These are phyloP conservation scores for Agonum fuliginosum DNA, from an alignment of 2,888 invertebrate genomes.

Conservation along the genomic window DNA sequence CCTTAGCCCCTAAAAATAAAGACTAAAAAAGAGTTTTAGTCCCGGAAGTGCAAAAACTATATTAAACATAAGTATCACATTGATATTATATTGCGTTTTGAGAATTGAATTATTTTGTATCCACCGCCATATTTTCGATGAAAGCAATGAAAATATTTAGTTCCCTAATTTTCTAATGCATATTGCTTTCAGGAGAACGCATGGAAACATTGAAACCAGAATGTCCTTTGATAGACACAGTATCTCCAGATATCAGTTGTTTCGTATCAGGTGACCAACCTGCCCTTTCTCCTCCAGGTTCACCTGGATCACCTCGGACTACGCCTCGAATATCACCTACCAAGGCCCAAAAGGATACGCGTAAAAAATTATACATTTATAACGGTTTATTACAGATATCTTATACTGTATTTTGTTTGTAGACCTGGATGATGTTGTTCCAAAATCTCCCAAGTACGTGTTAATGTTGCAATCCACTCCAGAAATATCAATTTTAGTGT, in stretches of 20 bases:
- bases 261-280: constrained; percentile 9
- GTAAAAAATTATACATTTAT: neutral
- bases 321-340: constrained; percentile 3
- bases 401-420: neutral
- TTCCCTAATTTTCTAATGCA: neutral
- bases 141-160: too few relatives aligned
- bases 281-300: neutral
- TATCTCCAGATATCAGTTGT: constrained; percentile 35
- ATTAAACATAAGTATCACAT: too few relatives aligned
- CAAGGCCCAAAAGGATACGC: neutral
- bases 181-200: constrained; percentile 4
- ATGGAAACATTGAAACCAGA: constrained; percentile 9
- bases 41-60: too few relatives aligned
- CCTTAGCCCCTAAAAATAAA: too few relatives aligned
- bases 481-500: neutral
- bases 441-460: constrained; percentile 11
- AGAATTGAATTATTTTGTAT: too few relatives aligned
- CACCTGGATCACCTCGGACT: neutral
- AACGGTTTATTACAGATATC: neutral
- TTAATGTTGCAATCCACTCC: neutral
- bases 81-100: too few relatives aligned
- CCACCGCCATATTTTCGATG: too few relatives aligned
- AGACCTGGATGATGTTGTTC: constrained; percentile 1
- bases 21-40: too few relatives aligned
- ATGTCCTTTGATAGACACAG: neutral